Evolutionary conservation across 2,888 invertebrate genomes (phyloP).

Genomic region (Caenorhabditis virilis): DNA sequence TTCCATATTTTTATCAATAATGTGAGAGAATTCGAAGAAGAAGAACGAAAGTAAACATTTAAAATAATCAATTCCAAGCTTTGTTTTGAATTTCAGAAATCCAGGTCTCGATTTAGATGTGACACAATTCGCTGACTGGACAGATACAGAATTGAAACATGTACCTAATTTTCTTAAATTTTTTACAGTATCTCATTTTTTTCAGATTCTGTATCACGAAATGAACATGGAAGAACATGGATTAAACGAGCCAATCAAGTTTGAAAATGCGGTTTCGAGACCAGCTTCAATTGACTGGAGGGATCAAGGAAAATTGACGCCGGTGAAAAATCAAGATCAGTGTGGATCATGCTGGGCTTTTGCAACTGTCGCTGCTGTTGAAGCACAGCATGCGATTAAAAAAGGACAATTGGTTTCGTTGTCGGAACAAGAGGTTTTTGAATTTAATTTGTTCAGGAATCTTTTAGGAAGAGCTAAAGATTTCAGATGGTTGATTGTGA

Average conservation of each 20-base stretch:
- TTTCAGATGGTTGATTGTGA: conserved; percentile 60
- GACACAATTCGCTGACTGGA: conserved; percentile 42
- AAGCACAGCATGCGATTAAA: conserved; percentile 50
- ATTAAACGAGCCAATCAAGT: background rate
- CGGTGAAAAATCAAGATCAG: conserved; percentile 56
- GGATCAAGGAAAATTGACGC: conserved; percentile 42
- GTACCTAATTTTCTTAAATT: too few species aligned
- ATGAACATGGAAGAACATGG: too few species aligned
- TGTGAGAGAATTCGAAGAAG: conserved; percentile 31
- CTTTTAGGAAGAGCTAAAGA: background rate
- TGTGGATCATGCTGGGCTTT: conserved; percentile 64
- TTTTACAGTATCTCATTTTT: too few species aligned
- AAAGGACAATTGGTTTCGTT: conserved; percentile 39
- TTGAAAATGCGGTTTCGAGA: conserved; percentile 16
- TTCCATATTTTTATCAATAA: conserved; percentile 19
- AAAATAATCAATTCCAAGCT: background rate
- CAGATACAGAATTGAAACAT: conserved; percentile 26
- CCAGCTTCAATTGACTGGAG: conserved; percentile 51
- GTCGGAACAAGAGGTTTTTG: conserved; percentile 58
- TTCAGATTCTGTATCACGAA: too few species aligned
- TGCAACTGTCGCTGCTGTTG: conserved; percentile 53
- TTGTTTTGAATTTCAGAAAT: conserved; percentile 1
- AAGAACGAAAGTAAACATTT: conserved; percentile 13
- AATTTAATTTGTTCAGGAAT: background rate
- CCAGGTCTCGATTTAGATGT: conserved; percentile 36